A percentile compares a stretch with the other conserved stretches of the same genome.
phyloP scores from a whole-genome alignment of 2,888 invertebrate genomes.

The Crematogaster levior region DNA sequence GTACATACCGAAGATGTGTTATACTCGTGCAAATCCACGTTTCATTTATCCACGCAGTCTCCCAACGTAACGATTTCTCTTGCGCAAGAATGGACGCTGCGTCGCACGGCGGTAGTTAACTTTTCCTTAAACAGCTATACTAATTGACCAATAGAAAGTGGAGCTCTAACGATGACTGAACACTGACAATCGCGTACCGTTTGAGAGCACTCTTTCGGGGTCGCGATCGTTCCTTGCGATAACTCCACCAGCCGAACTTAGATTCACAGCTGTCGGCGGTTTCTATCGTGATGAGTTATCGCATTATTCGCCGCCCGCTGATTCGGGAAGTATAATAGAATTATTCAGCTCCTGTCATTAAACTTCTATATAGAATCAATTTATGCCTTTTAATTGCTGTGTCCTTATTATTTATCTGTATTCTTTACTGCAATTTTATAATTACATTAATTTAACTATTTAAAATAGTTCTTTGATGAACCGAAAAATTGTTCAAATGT shows the following conservation, averaged over 20 bases:
- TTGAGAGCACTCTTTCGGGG: constrained; percentile 65
- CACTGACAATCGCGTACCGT: constrained; percentile 72
- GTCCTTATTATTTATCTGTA: not conserved
- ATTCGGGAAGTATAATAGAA: not conserved
- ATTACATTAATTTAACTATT: not conserved
- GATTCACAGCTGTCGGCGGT: constrained; percentile 30
- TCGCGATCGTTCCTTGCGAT: constrained; percentile 49
- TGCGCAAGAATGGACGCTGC: constrained; percentile 69
- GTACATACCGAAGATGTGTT: constrained; percentile 47
- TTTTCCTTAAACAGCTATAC: constrained; percentile 79
- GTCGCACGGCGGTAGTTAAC: constrained; percentile 58
- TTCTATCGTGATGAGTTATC: not conserved
- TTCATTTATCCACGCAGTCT: constrained; percentile 52
- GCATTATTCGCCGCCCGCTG: not conserved
- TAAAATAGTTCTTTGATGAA: not conserved
- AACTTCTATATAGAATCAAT: not conserved
- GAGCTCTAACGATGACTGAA: constrained; percentile 73
- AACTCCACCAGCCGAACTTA: constrained; percentile 23
- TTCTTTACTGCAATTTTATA: not conserved
- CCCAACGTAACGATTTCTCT: constrained; percentile 71
- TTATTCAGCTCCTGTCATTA: not conserved
- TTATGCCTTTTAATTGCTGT: not conserved
- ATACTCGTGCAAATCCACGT: constrained; percentile 57
- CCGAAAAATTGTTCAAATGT: not conserved
- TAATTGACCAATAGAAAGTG: constrained; percentile 81